Base-by-base conservation (phyloP, 2,797 vertebrate species). In the Rhinatrema bivittatum region DNA sequence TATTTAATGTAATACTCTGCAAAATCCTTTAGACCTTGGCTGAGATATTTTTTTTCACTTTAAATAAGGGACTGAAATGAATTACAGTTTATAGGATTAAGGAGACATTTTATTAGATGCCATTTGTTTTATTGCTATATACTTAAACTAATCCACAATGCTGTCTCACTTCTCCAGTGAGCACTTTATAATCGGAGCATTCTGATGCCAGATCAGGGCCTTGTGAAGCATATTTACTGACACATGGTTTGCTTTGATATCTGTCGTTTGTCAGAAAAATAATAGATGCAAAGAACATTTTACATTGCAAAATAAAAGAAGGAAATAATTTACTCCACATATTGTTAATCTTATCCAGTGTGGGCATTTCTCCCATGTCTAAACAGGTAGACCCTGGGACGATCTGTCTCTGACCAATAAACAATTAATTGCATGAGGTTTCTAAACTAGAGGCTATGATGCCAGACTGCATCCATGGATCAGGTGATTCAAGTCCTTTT, bases 151-250 rank as follows among this genome's bases (percentile, higher is more conserved):
- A 59, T 59, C 47, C 31, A 36, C 35, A 33, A 21, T 41, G 26
- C 42, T 16, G 7, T 45, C 25, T 55, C 51, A 28, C 12, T 53
- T 53, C 30, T 42, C 1, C 27, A 59, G 53, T 48, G 46, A 25
- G 23, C 37, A 61, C 3, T 57, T 62, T 48, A 40, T 53, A 53
- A 40, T 55, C 47, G 44, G 21, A 53, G 6, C 21, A 50, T 61
- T 65, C 47, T 44, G 39, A 50, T 59, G 39, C 53, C 56, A 48
- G 35, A 47, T 70, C 20, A 47, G 0, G 50, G 47, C 56, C 56
- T 52, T 47, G 39, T 59, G 43, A 50, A 56, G 59, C 67, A 52
- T 40, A 52, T 59, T 55, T 59, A 27, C 29, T 50, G 47, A 46
- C 38, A 42, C 32, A 57, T 51, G 19, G 32, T 40, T 26, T 62